Evolutionary conservation across 2,888 invertebrate species (phyloP).

Genomic region (Terebella lapidaria): DNA sequence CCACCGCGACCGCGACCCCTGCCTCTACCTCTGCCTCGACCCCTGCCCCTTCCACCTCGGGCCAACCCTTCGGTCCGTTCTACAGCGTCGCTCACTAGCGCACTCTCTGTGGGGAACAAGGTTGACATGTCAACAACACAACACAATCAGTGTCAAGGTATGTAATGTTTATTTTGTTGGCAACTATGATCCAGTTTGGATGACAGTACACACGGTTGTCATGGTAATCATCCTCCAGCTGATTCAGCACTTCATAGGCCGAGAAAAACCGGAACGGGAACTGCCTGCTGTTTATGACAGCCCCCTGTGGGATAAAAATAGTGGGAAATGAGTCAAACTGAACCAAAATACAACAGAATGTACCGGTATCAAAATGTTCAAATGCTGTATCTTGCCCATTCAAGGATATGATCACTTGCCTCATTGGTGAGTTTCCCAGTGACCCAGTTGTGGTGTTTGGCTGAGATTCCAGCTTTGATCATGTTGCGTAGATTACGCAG

Average conservation of each 20-base stretch:
- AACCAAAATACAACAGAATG: too few relatives aligned
- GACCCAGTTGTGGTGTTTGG: constrained; percentile 51
- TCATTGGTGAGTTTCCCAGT: constrained; percentile 50
- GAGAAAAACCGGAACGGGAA: constrained; percentile 56
- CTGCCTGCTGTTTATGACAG: constrained; percentile 53
- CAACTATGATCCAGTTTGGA: too few relatives aligned
- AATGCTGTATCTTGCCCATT: too few relatives aligned
- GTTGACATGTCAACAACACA: too few relatives aligned
- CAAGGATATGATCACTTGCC: too few relatives aligned
- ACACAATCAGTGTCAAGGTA: too few relatives aligned
- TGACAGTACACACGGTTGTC: constrained; percentile 5
- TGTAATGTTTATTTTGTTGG: too few relatives aligned
- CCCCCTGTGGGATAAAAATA: constrained; percentile 33
- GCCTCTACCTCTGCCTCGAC: constrained; percentile 5
- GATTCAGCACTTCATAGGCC: constrained; percentile 51
- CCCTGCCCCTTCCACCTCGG: constrained; percentile 16
- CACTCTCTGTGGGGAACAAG: background rate
- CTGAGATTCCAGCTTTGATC: constrained; percentile 53
- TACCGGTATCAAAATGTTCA: too few relatives aligned
- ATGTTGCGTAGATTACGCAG: constrained; percentile 55
- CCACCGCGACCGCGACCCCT: background rate
- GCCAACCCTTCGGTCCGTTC: constrained; percentile 3
- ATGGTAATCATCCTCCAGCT: constrained; percentile 41
- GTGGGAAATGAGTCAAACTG: too few relatives aligned
- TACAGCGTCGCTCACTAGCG: background rate